Percentiles rank a stretch among this genome's conserved stretches.
These are phyloP conservation scores for Rhingia campestris DNA, from an alignment of 2,888 invertebrate genomes.

Conservation along the genomic window DNA sequence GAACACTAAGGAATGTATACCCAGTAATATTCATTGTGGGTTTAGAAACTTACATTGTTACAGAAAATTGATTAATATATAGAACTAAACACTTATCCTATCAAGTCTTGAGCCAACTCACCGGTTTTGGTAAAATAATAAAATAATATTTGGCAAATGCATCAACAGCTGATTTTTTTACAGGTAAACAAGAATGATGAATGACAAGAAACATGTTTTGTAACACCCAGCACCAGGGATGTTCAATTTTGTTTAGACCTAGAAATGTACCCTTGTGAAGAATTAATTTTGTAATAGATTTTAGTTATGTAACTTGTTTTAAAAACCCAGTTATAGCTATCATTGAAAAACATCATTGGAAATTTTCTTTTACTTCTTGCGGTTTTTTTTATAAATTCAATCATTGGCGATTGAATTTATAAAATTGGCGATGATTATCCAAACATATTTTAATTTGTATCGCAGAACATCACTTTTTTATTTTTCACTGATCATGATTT, in stretches of 20 bases:
- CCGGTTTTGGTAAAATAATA: conserved; percentile 23
- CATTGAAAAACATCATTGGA: too few relatives aligned
- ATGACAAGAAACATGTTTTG: background rate
- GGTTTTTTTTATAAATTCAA: too few relatives aligned
- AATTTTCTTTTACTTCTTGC: too few relatives aligned
- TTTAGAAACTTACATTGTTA: background rate
- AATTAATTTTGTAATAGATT: background rate
- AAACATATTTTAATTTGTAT: too few relatives aligned
- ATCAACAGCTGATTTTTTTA: conserved; percentile 34
- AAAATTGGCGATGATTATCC: too few relatives aligned
- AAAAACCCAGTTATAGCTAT: too few relatives aligned
- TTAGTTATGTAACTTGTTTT: background rate
- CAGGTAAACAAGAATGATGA: conserved; percentile 21
- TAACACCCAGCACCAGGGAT: background rate
- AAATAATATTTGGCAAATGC: conserved; percentile 3
- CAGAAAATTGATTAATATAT: background rate
- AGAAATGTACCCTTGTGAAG: background rate
- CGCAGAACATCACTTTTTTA: too few relatives aligned
- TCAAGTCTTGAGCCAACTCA: conserved; percentile 27
- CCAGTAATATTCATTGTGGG: too few relatives aligned
- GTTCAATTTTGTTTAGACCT: background rate
- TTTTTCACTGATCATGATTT: too few relatives aligned
- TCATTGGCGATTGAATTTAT: too few relatives aligned
- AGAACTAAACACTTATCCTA: background rate
- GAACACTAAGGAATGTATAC: too few relatives aligned